These are phyloP conservation scores for Meloe dianella DNA, from an alignment of 2,888 invertebrate species.

Conservation along the genomic window DNA sequence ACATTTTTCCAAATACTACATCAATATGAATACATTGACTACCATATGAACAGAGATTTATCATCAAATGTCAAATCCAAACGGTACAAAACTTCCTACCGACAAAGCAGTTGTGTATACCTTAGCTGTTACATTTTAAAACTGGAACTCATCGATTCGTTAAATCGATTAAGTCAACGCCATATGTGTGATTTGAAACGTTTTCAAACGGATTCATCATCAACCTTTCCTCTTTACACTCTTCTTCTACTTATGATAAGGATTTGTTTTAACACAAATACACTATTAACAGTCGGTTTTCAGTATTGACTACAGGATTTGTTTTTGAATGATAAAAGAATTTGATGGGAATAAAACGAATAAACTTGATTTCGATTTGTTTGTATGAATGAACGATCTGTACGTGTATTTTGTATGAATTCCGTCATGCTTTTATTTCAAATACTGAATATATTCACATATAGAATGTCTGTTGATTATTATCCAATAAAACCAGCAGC, in stretches of 20 bases:
- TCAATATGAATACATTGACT: neutral
- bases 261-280: neutral
- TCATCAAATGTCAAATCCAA: neutral
- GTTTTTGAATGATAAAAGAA: neutral
- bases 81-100: neutral
- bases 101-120: neutral
- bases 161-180: constrained; percentile 9
- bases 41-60: neutral
- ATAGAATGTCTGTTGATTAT: no score
- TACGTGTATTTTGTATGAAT: no score
- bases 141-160: neutral
- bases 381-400: no score
- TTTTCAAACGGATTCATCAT: neutral
- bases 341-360: no score
- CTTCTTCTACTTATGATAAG: neutral
- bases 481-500: no score
- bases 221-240: neutral
- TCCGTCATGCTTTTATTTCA: no score
- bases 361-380: no score
- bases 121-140: neutral
- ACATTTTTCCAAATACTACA: neutral
- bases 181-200: constrained; percentile 5
- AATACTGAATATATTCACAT: no score
- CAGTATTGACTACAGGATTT: neutral
- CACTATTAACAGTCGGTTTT: neutral